Base-by-base conservation (phyloP, 2,113 vertebrate genomes). In the Cephalopholis sonnerati region DNA sequence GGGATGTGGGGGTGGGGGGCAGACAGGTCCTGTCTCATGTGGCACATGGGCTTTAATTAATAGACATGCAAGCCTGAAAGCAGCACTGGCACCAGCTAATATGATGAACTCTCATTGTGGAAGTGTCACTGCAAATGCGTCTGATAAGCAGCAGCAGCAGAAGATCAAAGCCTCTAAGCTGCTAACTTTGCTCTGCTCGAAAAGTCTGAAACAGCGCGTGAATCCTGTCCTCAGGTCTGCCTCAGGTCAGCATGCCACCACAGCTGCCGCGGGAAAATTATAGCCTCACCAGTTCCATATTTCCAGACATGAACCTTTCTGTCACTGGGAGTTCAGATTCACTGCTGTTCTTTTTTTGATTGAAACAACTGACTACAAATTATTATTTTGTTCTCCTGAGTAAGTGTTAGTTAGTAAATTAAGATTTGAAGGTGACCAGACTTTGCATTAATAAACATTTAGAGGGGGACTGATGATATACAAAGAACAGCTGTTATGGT, bases 51-150 rank as follows among this genome's bases (percentile, higher is more conserved):
- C 57, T 80, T 83, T 65, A 80, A 80, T 86, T 41, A 85, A 71
- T 17, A 67, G 32, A 73, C 22, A 58, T 48, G 32, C 62, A 8
- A 22, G 58, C 46, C 73, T 77, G 76, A 74, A 46, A 61, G 72
- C 80, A 70, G 72, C 11, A 16, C 25, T 79, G 59, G 74, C 79
- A 54, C 55, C 71, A 68, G 83, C 72, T 77, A 72, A 68, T 41
- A 53, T 76, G 72, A 86, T 69, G 63, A 86, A 83, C 76, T 73
- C 76, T 83, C 58, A 77, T 70, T 86, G 76, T 77, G 66, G 32
- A 41, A 13, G 55, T 41, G 67, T 63, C 67, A 77, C 62, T 13
- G 15, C 67, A 24, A 82, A 77, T 79, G 79, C 82, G 65, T 70
- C 67, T 67, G 81, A 83, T 86, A 77, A 83, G 80, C 51, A 67